These are phyloP conservation scores for Phymatocera aterrima DNA, from an alignment of 2,888 invertebrate species.

Conservation along the genomic window DNA sequence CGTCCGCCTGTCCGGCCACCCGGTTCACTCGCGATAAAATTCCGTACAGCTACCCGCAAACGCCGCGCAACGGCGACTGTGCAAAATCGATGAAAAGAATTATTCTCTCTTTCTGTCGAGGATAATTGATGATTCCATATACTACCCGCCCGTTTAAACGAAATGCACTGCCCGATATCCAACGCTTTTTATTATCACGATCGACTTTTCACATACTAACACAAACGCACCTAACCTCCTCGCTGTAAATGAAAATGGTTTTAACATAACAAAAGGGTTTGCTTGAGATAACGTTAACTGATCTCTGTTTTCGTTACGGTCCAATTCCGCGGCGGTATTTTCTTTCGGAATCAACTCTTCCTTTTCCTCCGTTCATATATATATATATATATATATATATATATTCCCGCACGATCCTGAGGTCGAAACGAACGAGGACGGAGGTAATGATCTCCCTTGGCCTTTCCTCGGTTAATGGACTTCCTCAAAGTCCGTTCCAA, in stretches of 20 bases:
- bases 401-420: too few relatives aligned
- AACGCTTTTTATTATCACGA: background rate
- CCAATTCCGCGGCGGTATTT: background rate
- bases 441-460: slow-evolving; percentile 31
- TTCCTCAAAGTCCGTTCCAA: slow-evolving; percentile 23
- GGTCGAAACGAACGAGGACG: slow-evolving; percentile 14
- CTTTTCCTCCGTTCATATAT: too few relatives aligned
- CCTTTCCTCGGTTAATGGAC: slow-evolving; percentile 37
- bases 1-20: slow-evolving; percentile 18
- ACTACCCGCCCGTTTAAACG: background rate
- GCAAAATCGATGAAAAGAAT: slow-evolving; percentile 33
- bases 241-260: background rate
- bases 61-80: background rate
- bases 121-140: slow-evolving; percentile 29
- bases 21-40: slow-evolving; percentile 32
- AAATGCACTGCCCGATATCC: background rate
- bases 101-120: slow-evolving; percentile 32
- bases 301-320: slow-evolving; percentile 7
- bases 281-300: background rate
- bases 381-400: too few relatives aligned
- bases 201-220: background rate
- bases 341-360: slow-evolving; percentile 19
- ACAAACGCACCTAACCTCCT: background rate
- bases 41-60: background rate
- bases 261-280: background rate